Percentiles rank a stretch among this genome's conserved stretches.
Conservation (phyloP, 2,113 vertebrate species). For the Donacobius atricapilla region DNA sequence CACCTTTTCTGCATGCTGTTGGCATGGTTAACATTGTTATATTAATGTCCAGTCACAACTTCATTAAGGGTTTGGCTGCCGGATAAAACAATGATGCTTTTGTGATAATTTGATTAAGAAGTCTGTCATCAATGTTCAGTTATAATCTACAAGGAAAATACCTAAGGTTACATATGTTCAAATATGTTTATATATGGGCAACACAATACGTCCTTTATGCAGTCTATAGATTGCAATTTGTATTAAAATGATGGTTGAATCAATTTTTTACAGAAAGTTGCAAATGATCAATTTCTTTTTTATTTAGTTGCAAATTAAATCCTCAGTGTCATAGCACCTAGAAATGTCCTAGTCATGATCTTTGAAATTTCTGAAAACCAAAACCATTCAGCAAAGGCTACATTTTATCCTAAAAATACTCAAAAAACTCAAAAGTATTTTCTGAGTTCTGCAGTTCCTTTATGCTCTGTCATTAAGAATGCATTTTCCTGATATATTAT, state of each 20-base stretch:
- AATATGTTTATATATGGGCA: background rate
- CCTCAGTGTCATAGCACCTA: background rate
- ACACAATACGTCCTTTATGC: fast-evolving
- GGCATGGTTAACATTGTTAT: background rate
- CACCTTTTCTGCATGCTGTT: background rate
- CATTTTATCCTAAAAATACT: background rate
- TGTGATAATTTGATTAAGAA: background rate
- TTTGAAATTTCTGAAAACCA: background rate
- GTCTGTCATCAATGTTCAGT: background rate
- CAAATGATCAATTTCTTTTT: background rate
- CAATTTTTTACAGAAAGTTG: background rate
- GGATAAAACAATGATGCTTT: background rate
- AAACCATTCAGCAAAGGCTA: background rate
- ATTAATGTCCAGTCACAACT: background rate
- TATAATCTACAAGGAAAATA: background rate
- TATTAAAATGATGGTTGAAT: background rate
- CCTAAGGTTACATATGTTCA: fast-evolving
- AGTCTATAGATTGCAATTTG: background rate
- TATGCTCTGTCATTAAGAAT: background rate
- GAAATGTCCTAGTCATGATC: background rate
- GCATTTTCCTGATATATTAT: background rate
- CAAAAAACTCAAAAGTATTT: background rate
- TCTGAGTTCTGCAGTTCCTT: background rate
- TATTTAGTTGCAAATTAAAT: background rate
- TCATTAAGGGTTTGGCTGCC: background rate